phyloP scores from a whole-genome alignment of 2,797 vertebrate species.

The Esox masquinongy region DNA sequence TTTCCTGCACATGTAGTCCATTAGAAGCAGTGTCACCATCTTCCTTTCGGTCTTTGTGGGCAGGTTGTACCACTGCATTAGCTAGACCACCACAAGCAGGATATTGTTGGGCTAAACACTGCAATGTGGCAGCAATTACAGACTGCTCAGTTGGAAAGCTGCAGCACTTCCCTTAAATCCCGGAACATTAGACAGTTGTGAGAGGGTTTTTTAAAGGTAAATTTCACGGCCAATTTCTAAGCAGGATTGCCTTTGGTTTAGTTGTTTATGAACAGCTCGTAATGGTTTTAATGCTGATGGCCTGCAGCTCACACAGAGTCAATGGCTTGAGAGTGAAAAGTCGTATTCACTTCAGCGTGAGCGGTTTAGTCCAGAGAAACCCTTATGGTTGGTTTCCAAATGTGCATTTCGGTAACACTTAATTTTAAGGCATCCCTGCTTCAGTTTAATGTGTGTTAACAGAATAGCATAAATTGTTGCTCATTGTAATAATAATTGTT shows the following conservation, averaged over 20 bases:
- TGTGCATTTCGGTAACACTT: background rate
- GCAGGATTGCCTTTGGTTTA: slow-evolving; percentile 66
- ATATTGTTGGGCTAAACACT: slow-evolving; percentile 28
- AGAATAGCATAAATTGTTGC: too few species aligned
- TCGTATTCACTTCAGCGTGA: background rate
- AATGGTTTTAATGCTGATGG: slow-evolving; percentile 64
- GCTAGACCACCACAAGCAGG: slow-evolving; percentile 13
- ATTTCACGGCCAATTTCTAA: slow-evolving; percentile 72
- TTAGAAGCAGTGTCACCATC: background rate
- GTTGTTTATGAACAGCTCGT: slow-evolving; percentile 66
- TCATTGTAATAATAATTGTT: too few species aligned
- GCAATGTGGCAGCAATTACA: slow-evolving; percentile 73
- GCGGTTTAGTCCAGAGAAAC: background rate
- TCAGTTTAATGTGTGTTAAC: too few species aligned
- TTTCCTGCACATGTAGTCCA: background rate
- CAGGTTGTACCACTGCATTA: slow-evolving; percentile 4
- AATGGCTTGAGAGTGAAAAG: background rate
- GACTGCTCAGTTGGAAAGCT: slow-evolving; percentile 44
- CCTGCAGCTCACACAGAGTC: slow-evolving; percentile 5
- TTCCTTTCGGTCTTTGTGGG: background rate
- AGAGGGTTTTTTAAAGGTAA: slow-evolving; percentile 41
- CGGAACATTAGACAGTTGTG: slow-evolving; percentile 45
- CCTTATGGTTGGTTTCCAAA: background rate
- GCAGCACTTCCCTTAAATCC: slow-evolving; percentile 56
- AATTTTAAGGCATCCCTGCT: too few species aligned